phyloP scores from a whole-genome alignment of 2,113 vertebrate species.

The Cynopterus brachyotis region DNA sequence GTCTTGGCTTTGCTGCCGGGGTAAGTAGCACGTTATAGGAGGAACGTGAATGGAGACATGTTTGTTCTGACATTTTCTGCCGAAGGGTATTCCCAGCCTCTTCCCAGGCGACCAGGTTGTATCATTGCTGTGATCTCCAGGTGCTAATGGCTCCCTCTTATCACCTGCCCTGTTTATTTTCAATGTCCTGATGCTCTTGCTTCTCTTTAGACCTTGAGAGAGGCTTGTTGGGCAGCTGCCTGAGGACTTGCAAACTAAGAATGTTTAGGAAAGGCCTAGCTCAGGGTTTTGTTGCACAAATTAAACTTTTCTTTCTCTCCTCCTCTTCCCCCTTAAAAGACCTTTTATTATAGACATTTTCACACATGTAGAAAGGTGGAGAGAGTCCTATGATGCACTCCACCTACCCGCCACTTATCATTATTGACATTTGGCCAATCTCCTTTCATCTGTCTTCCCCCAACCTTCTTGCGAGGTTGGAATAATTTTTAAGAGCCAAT shows the following conservation, averaged over 20 bases:
- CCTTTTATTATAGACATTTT: background rate
- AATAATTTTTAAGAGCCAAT: constrained; percentile 6
- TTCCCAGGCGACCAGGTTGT: rapidly evolving
- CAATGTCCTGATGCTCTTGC: background rate
- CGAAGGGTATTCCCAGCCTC: background rate
- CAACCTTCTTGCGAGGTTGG: background rate
- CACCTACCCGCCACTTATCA: no score
- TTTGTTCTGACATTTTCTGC: background rate
- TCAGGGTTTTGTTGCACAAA: background rate
- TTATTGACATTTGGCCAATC: background rate
- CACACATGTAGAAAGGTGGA: background rate
- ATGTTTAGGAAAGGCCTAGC: background rate
- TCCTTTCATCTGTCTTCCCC: background rate
- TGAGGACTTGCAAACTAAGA: background rate
- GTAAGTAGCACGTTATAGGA: constrained; percentile 82
- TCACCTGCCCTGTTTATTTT: background rate
- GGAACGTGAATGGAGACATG: background rate
- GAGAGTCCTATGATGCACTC: background rate
- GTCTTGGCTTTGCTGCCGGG: constrained; percentile 97
- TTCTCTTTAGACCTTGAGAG: background rate
- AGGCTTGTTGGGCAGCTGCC: background rate
- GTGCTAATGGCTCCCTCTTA: background rate
- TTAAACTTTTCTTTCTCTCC: background rate
- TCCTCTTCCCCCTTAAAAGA: background rate
- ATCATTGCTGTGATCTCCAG: background rate